These are phyloP conservation scores for Dasyornis broadbenti DNA, from an alignment of 2,113 vertebrate species.

Conservation along the genomic window DNA sequence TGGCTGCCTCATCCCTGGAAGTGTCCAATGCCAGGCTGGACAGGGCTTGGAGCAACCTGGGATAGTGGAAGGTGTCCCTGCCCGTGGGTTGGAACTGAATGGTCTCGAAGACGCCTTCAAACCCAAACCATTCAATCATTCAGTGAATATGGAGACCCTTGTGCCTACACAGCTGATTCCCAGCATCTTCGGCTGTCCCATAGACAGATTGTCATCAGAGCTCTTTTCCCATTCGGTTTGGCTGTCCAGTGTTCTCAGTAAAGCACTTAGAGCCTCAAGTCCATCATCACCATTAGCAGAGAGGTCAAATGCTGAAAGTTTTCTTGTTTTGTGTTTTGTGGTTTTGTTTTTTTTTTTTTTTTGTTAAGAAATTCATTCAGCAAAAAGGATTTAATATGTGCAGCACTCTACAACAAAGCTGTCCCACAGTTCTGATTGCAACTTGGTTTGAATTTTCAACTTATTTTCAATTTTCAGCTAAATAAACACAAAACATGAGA, in stretches of 20 bases:
- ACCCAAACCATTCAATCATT: not conserved
- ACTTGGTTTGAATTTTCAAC: not conserved
- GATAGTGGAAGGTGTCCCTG: not conserved
- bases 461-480: slow-evolving; percentile 36
- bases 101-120: not conserved
- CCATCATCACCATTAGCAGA: not conserved
- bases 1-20: not conserved
- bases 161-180: not conserved
- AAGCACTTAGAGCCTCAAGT: not conserved
- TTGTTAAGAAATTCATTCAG: not conserved
- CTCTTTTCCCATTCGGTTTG: not conserved
- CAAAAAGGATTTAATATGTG: not conserved
- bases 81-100: not conserved
- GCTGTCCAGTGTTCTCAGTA: not conserved
- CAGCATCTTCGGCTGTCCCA: not conserved
- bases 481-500: slow-evolving; percentile 29
- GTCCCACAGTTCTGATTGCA: not conserved
- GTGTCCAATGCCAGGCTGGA: not conserved
- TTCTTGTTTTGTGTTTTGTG: fast-evolving
- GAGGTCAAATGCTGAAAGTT: not conserved
- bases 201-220: not conserved
- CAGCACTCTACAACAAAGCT: not conserved
- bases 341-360: too few species aligned
- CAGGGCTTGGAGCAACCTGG: fast-evolving
- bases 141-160: not conserved